Evolutionary conservation across 2,888 invertebrate genomes (phyloP).

Genomic region (Tiliacea aurago): DNA sequence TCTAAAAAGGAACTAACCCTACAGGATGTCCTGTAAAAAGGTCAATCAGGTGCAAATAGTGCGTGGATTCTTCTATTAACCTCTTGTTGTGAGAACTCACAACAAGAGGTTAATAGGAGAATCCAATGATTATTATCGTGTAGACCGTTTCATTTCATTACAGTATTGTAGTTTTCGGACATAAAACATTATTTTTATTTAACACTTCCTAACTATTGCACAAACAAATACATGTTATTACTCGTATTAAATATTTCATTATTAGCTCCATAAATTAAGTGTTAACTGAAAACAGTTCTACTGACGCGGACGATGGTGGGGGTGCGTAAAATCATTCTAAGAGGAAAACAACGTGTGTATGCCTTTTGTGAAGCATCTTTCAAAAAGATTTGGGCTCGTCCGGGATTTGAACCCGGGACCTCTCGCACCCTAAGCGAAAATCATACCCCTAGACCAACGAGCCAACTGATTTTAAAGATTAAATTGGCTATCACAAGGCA

Average conservation of each 20-base stretch:
- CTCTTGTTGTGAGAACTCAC: too few species aligned
- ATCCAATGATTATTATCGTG: neutral
- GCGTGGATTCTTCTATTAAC: too few species aligned
- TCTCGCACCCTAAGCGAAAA: conserved; percentile 91
- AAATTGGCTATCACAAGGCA: neutral
- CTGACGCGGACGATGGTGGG: neutral
- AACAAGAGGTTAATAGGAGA: neutral
- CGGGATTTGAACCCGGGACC: conserved; percentile 91
- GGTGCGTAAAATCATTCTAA: neutral
- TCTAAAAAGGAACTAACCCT: neutral
- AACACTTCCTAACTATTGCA: neutral
- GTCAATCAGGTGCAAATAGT: neutral
- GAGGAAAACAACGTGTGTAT: neutral
- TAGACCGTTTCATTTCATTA: neutral
- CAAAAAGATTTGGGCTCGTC: conserved; percentile 84
- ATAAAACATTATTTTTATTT: neutral
- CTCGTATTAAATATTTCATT: neutral
- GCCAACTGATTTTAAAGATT: conserved; percentile 48
- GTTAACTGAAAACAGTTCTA: neutral
- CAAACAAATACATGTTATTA: neutral
- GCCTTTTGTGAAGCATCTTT: neutral
- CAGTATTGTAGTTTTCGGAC: neutral
- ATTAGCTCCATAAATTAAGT: neutral
- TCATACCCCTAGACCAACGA: conserved; percentile 91
- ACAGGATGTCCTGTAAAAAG: neutral